These are phyloP conservation scores for Lepus europaeus DNA, from an alignment of 2,113 vertebrate species.

Conservation along the genomic window DNA sequence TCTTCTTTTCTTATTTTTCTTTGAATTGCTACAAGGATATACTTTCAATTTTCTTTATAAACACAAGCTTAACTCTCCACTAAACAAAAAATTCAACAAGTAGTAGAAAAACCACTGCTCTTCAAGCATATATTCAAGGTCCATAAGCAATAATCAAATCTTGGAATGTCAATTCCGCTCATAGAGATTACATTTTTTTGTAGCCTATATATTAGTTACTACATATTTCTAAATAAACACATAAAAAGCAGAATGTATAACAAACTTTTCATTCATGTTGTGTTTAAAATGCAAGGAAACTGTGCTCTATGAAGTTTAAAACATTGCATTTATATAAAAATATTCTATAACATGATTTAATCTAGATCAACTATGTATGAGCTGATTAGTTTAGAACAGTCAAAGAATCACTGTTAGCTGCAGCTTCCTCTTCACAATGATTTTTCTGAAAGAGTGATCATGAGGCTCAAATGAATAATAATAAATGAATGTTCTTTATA, in stretches of 20 bases:
- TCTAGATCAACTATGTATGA: background rate
- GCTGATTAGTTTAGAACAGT: background rate
- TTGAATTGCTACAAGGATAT: too few relatives aligned
- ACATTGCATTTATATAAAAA: background rate
- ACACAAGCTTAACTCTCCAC: too few relatives aligned
- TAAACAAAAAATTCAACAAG: too few relatives aligned
- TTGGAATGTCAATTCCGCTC: too few relatives aligned
- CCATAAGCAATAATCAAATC: too few relatives aligned
- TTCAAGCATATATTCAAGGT: too few relatives aligned
- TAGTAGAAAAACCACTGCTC: too few relatives aligned
- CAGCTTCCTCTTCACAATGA: background rate
- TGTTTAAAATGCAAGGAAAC: constrained; percentile 33
- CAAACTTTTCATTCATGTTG: constrained; percentile 30
- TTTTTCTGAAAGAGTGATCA: background rate
- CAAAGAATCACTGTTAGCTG: background rate
- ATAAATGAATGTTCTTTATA: background rate
- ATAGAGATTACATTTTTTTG: too few relatives aligned
- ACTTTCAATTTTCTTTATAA: too few relatives aligned
- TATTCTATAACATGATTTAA: background rate
- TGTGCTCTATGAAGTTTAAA: constrained; percentile 18
- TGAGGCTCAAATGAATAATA: background rate
- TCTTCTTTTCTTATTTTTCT: too few relatives aligned
- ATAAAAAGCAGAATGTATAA: background rate
- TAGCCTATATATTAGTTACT: too few relatives aligned
- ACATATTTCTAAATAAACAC: too few relatives aligned